Percentiles rank a stretch among this genome's conserved stretches.
phyloP scores from a whole-genome alignment of 2,888 invertebrate species.

The Drosophila quasianomalipes region DNA sequence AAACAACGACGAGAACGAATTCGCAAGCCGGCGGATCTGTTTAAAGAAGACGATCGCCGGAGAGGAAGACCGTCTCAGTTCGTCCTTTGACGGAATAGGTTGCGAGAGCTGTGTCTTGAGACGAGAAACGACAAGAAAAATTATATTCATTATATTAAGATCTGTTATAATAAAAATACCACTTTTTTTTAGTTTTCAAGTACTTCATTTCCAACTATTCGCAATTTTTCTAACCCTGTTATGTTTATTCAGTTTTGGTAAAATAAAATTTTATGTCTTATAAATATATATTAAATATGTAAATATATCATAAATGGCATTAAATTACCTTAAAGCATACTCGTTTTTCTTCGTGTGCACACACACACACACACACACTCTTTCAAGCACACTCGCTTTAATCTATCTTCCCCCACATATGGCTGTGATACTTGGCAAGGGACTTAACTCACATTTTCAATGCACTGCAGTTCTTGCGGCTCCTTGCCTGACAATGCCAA shows the following conservation, averaged over 20 bases:
- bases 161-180: background rate
- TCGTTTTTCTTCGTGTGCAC: background rate
- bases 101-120: background rate
- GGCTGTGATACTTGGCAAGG: constrained; percentile 42
- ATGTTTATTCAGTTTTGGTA: background rate
- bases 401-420: constrained; percentile 30
- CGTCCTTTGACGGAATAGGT: fast-evolving
- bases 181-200: fast-evolving
- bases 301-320: background rate
- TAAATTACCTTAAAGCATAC: background rate
- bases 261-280: background rate
- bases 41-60: background rate
- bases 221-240: background rate
- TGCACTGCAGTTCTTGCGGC: constrained; percentile 28
- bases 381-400: constrained; percentile 4
- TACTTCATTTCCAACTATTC: background rate
- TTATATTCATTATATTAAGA: background rate
- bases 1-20: background rate
- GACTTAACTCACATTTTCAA: constrained; percentile 22
- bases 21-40: background rate
- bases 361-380: background rate
- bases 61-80: background rate
- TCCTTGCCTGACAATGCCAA: constrained; percentile 13
- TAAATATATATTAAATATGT: background rate
- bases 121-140: background rate